phyloP scores from a whole-genome alignment of 2,888 invertebrate genomes.

The Mystacides longicornis region DNA sequence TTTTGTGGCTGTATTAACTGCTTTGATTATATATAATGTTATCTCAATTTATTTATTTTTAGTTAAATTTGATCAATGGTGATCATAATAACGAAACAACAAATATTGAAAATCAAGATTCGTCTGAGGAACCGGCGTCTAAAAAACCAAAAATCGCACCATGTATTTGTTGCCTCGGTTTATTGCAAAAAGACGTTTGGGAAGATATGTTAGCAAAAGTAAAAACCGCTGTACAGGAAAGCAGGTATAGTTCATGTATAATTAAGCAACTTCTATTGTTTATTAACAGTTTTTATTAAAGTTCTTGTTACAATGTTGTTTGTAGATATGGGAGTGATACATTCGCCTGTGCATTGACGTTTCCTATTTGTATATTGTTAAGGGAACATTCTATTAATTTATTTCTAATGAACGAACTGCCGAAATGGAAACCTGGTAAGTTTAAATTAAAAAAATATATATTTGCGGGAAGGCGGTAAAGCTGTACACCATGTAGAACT shows the following conservation, averaged over 20 bases:
- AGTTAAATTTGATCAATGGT: not conserved
- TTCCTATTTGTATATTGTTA: constrained; percentile 60
- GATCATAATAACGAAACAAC: not conserved
- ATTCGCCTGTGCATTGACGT: constrained; percentile 62
- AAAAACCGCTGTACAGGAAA: constrained; percentile 45
- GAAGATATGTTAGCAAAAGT: constrained; percentile 44
- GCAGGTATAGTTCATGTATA: too few relatives aligned
- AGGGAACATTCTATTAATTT: constrained; percentile 60
- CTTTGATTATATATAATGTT: constrained; percentile 1
- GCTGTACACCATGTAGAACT: too few relatives aligned
- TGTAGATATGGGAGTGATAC: constrained; percentile 55
- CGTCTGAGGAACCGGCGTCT: constrained; percentile 27
- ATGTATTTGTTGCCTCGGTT: constrained; percentile 66
- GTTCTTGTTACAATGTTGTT: not conserved
- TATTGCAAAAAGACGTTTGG: constrained; percentile 58
- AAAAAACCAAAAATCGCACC: constrained; percentile 46
- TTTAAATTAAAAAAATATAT: too few relatives aligned
- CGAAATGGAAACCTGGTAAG: constrained; percentile 41
- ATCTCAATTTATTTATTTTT: not conserved
- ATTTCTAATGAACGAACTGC: constrained; percentile 49
- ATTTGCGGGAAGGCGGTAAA: too few relatives aligned
- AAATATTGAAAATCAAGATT: not conserved
- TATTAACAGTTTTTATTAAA: not conserved
- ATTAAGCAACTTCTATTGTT: not conserved
- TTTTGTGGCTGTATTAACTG: constrained; percentile 10